Conservation (phyloP, 1,140 invertebrate genomes). For the Sarcophaga bullata region DNA sequence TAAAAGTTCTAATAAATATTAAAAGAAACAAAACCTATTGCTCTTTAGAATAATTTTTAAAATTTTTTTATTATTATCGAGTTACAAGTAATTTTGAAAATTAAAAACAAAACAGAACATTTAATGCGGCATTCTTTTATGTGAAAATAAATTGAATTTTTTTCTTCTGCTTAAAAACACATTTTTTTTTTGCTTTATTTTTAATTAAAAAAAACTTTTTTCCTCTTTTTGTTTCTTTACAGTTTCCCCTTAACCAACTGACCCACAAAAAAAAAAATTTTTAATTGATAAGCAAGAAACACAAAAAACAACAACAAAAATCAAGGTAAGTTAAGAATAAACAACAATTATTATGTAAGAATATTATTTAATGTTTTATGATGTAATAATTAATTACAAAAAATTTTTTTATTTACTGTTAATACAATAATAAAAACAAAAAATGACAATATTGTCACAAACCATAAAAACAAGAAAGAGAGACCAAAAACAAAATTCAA, state of each 20-base stretch:
- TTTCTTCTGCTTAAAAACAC: background rate
- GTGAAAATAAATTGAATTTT: background rate
- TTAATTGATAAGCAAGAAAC: background rate
- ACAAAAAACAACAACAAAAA: background rate
- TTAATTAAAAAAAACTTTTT: background rate
- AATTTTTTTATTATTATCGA: no score
- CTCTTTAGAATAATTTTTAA: no score
- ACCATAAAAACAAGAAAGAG: background rate
- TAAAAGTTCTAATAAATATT: no score
- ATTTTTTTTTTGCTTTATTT: background rate
- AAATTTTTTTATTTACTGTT: background rate
- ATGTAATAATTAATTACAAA: conserved; percentile 31
- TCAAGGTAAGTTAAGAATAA: background rate
- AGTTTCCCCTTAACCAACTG: conserved; percentile 15
- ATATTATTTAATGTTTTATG: conserved; percentile 14
- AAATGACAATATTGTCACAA: background rate
- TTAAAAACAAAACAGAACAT: no score
- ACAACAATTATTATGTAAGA: background rate
- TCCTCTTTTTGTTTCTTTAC: background rate
- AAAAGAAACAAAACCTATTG: no score
- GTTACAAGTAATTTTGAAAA: no score
- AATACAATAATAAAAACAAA: conserved; percentile 15
- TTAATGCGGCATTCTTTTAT: no score
- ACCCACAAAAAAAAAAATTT: conserved; percentile 7
- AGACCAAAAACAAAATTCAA: background rate